Evolutionary conservation across 2,113 vertebrate species (phyloP).

Genomic region (Lophius piscatorius): DNA sequence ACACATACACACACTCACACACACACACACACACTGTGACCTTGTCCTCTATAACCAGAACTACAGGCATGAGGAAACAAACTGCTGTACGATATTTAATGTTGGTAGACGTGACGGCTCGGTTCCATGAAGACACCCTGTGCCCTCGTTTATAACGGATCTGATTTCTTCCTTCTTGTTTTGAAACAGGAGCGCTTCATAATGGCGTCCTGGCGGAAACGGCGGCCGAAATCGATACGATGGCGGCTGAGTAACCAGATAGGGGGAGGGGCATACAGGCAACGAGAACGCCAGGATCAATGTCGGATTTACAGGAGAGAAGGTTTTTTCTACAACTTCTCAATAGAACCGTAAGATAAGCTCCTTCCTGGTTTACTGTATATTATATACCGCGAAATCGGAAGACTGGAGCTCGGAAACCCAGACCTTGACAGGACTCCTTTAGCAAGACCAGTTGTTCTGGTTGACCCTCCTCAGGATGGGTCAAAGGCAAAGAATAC

Average conservation of each 20-base stretch:
- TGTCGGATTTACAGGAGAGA: background rate
- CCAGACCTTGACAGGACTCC: no score
- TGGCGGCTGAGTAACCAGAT: slow-evolving; percentile 39
- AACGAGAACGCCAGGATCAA: no score
- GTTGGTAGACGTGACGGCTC: background rate
- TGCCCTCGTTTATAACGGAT: no score
- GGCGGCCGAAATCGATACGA: slow-evolving; percentile 42
- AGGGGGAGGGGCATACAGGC: background rate
- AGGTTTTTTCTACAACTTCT: slow-evolving; percentile 1
- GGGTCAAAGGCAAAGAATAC: no score
- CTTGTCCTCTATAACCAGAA: no score
- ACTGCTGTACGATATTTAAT: slow-evolving; percentile 51
- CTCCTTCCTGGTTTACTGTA: slow-evolving; percentile 1
- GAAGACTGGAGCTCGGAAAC: no score
- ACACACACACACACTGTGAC: slow-evolving; percentile 25
- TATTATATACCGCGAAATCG: no score
- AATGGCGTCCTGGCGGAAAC: slow-evolving; percentile 33
- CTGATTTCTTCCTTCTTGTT: slow-evolving; percentile 4
- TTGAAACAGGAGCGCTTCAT: slow-evolving; percentile 42
- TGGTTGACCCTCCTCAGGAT: no score
- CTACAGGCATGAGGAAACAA: slow-evolving; percentile 46
- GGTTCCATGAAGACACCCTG: background rate
- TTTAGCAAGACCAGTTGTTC: no score
- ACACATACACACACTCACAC: slow-evolving; percentile 11
- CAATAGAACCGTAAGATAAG: background rate